Base-by-base conservation (phyloP, 2,113 vertebrate species). In the Cynopterus brachyotis region DNA sequence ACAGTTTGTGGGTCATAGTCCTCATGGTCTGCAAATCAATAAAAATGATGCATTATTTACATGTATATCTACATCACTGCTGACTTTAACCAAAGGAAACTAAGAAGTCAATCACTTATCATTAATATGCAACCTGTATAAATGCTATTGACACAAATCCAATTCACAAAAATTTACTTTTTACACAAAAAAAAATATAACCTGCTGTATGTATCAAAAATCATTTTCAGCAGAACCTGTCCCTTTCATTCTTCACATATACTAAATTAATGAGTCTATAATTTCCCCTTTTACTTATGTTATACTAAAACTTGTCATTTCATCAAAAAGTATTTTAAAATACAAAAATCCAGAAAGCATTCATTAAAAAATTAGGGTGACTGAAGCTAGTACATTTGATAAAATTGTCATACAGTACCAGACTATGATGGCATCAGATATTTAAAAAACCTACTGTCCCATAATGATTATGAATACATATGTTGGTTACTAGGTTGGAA, bases 1-100 rank as follows among this genome's bases (percentile, higher is more conserved):
- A 99, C 99, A 70, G 99, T 99, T 97, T 99, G 99, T 81, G 99
- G 99, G 98, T 99, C 99, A 97, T 99, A 99, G 97, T 99, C 99
- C 67, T 99, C 98, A 97, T 99, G 99, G 96, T 99, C 99, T 99
- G 98, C 26, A 99, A 97, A 30, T 92, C 35, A 97, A 91, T 3
- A 97, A 32, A n/a, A 94, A 96, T 24, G 30, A 53, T 50, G 86
- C 15, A 84, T 97, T 95, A 97, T n/a, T 93, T 72, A 97, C 30
- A 86, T 20, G 40, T 13, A 83, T 19, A 66, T n/a, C 59, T 42
- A 92, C 79, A 96, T 55, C 20, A 85, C 67, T 2, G 5, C 1
- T 83, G 26, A 85, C 45, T 95, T 57, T 20, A 79, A 92, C 17
- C 37, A 75, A 30, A 79, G 4, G 9, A 88, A 1, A 1, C 17